Base-by-base conservation (phyloP, 2,888 invertebrate species). In the Netelia inedita region DNA sequence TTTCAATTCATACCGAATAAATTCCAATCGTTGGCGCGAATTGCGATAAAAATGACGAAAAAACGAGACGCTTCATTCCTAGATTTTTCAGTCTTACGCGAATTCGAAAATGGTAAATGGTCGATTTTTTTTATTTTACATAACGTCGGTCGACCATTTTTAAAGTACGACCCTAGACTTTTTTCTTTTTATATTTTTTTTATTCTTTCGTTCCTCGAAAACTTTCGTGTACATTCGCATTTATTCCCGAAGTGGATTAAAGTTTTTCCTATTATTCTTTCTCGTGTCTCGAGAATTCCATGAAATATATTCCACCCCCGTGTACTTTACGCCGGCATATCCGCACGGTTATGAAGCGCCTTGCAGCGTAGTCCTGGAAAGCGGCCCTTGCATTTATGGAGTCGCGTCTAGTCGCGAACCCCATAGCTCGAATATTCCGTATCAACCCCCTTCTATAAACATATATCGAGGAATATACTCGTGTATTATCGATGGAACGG, bases 401-500 rank as follows among this genome's bases (percentile, higher is more conserved):
- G 50, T 72, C 55, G 41, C 35, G 71, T 76, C 82, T 75, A 55
- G 74, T 78, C 69, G 46, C 23, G n/a, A 76, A 55, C 74, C 28
- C 41, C 72, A 59, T 72, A 46, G 21, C 61, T 66, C 50, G 59
- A 65, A 9, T 35, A 73, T 41, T 71, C 55, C 43, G 28, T 66
- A 43, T 3, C 53, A 16, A 53, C 53, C 14, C 14, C 50, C 50
- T 16, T 41, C 72, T 50, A 46, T 68, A 57, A 61, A 53, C 55
- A 72, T 46, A 35, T 35, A 63, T 55, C 23, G 35, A 76, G 35
- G 73, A 73, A 74, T 59, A 72, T 79, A 80, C 81, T 71, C 79
- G 81, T 68, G 82, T 84, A 84, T 87, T 88, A 87, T 87, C 79
- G 50, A 79, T 72, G 78, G 75, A 79, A 81, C 59, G 82, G 76